A percentile compares a stretch with the other conserved stretches of the same genome.
phyloP scores from a whole-genome alignment of 2,797 vertebrate genomes.

The Peromyscus nudipes region DNA sequence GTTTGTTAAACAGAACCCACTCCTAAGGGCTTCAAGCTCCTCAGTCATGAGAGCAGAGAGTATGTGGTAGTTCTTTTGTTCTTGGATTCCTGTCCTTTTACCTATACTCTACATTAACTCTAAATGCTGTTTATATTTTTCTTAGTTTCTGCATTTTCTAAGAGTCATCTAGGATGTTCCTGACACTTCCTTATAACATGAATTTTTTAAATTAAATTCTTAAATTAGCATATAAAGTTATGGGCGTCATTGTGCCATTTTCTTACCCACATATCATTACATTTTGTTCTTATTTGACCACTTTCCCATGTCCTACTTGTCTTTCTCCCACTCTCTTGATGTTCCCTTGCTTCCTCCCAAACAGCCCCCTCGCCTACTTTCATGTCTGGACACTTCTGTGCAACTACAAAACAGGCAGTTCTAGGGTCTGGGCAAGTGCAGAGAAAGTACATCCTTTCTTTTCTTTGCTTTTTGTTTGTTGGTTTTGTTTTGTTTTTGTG shows the following conservation, averaged over 20 bases:
- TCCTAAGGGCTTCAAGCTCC: background rate
- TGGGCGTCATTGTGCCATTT: background rate
- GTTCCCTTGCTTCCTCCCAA: too few species aligned
- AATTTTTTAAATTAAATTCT: background rate
- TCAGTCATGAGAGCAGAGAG: background rate
- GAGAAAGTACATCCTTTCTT: background rate
- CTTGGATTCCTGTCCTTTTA: background rate
- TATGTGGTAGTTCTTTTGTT: too few species aligned
- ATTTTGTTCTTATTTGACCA: background rate
- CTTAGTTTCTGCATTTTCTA: background rate
- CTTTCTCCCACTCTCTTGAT: too few species aligned
- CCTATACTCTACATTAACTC: background rate
- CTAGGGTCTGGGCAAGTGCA: background rate
- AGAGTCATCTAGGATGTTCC: background rate
- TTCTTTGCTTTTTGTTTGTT: too few species aligned
- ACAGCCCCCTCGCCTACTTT: too few species aligned
- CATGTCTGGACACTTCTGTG: background rate
- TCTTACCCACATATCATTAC: background rate
- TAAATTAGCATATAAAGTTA: background rate
- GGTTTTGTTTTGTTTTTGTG: background rate
- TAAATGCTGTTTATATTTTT: background rate
- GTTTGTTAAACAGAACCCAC: background rate
- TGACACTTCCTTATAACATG: background rate
- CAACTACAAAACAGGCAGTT: background rate
- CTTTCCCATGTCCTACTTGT: too few species aligned